Evolutionary conservation across 2,888 invertebrate species (phyloP).

Genomic region (Tromatobia lineatoria): DNA sequence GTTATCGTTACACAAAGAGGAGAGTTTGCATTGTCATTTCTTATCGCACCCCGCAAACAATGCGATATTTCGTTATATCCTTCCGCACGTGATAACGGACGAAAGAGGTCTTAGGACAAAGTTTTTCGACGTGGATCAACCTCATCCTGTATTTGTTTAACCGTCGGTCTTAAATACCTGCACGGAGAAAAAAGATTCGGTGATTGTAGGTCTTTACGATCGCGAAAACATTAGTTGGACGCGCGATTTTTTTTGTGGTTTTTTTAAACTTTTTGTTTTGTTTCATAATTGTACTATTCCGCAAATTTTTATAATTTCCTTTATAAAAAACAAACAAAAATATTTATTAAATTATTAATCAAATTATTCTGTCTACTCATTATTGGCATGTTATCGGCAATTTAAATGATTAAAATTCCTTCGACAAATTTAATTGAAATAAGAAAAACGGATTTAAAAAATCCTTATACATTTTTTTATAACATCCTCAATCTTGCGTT

Average conservation of each 20-base stretch:
- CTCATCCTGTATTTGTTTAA: constrained; percentile 10
- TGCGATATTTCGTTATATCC: constrained; percentile 41
- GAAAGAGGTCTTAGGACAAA: constrained; percentile 18
- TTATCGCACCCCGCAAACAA: constrained; percentile 61
- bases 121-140: constrained; percentile 1
- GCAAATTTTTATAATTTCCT: no score
- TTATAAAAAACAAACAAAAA: no score
- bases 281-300: no score
- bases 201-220: background rate
- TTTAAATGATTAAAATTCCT: no score
- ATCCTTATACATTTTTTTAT: background rate
- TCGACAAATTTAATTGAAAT: no score
- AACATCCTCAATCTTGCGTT: background rate
- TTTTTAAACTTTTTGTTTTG: no score
- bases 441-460: no score
- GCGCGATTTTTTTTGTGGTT: no score
- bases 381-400: no score
- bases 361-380: no score
- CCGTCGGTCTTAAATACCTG: background rate
- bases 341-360: no score
- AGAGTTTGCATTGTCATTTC: constrained; percentile 59
- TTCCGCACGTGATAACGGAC: constrained; percentile 5
- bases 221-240: no score
- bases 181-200: background rate
- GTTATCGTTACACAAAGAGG: constrained; percentile 45